These are phyloP conservation scores for Magallana nippona DNA, from an alignment of 2,888 invertebrate genomes.

Conservation along the genomic window DNA sequence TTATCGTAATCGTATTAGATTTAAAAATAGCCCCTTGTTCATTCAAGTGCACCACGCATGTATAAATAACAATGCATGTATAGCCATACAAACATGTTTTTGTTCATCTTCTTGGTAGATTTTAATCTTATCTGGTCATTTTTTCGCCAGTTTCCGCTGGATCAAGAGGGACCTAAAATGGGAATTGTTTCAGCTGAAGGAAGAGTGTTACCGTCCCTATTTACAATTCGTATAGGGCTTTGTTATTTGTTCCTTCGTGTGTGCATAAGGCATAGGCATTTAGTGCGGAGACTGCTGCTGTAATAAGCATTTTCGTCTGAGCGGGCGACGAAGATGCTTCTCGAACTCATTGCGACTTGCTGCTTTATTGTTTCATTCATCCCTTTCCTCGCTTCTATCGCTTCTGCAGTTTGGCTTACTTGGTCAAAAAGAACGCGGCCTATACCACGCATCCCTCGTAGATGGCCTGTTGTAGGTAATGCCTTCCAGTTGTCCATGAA, in stretches of 20 bases:
- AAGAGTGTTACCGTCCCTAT: no score
- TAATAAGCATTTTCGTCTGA: not conserved
- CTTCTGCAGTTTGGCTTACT: not conserved
- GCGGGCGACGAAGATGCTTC: not conserved
- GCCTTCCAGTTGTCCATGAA: constrained; percentile 58
- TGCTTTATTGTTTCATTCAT: not conserved
- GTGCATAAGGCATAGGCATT: not conserved
- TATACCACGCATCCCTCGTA: not conserved
- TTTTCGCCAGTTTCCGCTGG: no score
- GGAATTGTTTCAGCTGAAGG: no score
- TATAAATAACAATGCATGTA: no score
- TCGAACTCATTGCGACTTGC: not conserved
- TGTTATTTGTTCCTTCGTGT: no score
- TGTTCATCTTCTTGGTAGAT: no score
- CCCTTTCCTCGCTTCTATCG: not conserved
- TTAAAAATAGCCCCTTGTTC: no score
- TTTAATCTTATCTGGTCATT: no score
- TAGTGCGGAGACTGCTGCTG: not conserved
- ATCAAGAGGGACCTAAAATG: not conserved
- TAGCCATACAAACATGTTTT: no score
- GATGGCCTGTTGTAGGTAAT: constrained; percentile 65
- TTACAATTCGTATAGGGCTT: no score
- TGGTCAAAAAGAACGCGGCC: not conserved
- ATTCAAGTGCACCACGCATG: no score
- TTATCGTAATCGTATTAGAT: no score